phyloP scores from a whole-genome alignment of 2,888 invertebrate genomes.

The Drosophila fungiperda region DNA sequence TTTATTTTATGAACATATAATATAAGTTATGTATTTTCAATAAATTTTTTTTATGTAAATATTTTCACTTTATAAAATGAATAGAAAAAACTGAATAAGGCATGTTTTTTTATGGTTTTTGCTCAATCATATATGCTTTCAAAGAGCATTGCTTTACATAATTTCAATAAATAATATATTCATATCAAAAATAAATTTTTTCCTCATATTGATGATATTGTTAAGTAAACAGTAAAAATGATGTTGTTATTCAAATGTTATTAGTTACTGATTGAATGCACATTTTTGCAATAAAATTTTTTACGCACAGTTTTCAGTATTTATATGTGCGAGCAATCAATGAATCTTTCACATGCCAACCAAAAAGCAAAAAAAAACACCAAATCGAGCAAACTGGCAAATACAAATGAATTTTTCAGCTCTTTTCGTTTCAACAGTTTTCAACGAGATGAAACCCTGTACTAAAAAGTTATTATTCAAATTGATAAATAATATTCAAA shows the following conservation, averaged over 20 bases:
- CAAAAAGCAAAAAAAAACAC: constrained; percentile 19
- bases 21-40: not conserved
- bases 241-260: constrained; percentile 48
- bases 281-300: constrained; percentile 24
- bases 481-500: too few relatives aligned
- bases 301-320: constrained; percentile 27
- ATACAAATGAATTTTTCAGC: constrained; percentile 22
- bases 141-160: not conserved
- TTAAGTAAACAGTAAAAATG: constrained; percentile 29
- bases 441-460: not conserved
- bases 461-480: not conserved
- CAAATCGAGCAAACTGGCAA: constrained; percentile 9
- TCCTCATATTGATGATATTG: constrained; percentile 12
- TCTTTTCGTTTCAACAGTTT: not conserved
- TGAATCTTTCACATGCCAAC: constrained; percentile 23
- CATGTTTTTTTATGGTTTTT: not conserved
- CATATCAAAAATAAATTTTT: not conserved
- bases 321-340: constrained; percentile 41
- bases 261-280: constrained; percentile 55
- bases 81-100: not conserved
- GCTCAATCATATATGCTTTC: not conserved
- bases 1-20: not conserved
- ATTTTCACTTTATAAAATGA: not conserved
- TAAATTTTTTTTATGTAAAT: not conserved
- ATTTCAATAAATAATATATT: not conserved